Percentiles rank a stretch among this genome's conserved stretches.
Evolutionary conservation across 2,113 vertebrate species (phyloP).

Genomic region (Bos javanicus): DNA sequence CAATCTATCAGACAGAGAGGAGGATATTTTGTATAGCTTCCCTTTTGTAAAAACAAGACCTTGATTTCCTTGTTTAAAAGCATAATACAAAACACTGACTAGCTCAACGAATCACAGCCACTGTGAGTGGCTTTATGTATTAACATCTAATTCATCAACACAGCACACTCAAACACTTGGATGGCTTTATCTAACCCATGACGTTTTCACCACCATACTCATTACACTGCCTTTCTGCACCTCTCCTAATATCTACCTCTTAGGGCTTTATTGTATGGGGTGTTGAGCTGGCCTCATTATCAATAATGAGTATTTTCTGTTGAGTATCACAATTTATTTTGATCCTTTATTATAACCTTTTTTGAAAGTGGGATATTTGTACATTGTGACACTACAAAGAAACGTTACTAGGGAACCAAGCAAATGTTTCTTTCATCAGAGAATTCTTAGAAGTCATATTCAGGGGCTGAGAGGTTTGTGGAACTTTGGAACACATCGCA

Average conservation of each 20-base stretch:
- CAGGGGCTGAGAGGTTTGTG: background rate
- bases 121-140: background rate
- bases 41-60: background rate
- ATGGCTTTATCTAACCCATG: slow-evolving; percentile 43
- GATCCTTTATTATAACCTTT: background rate
- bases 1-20: background rate
- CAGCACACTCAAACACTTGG: background rate
- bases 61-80: slow-evolving; percentile 46
- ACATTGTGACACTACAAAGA: background rate
- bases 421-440: slow-evolving; percentile 13
- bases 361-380: background rate
- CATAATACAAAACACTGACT: background rate
- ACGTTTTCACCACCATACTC: background rate
- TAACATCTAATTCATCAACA: slow-evolving; percentile 27
- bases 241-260: background rate
- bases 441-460: background rate
- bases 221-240: background rate
- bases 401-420: background rate
- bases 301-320: slow-evolving; percentile 46
- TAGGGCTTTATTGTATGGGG: background rate
- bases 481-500: background rate
- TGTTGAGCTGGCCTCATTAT: slow-evolving; percentile 12
- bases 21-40: background rate
- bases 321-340: slow-evolving; percentile 20
- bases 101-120: background rate